Base-by-base conservation (phyloP, 2,888 invertebrate species). In the Mesorhabditis belari region DNA sequence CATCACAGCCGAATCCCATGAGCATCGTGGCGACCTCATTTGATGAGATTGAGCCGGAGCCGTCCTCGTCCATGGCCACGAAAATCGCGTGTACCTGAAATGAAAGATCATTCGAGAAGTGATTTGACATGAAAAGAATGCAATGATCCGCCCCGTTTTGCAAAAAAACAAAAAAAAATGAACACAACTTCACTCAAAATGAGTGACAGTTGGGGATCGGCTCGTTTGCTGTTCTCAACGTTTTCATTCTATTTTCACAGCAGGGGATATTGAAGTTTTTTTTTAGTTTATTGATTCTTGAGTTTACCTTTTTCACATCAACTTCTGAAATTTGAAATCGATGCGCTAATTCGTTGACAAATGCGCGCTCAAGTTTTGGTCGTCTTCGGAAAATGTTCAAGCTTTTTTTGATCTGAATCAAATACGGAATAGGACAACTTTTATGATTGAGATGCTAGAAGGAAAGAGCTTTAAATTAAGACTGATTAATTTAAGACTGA, bases 51-150 rank as follows among this genome's bases (percentile, higher is more conserved):
- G 73, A 71, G 4, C 73, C 73, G 0, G 71, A 71, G 6, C 66
- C 64, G 58, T 73, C 73, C 50, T 73, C 73, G 60, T 73, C 73
- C 73, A 73, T 73, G 12, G 71, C 57, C 52, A 71, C 63, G 67
- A 73, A 73, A 26, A 73, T 71, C 51, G 64, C 66, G 64, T 70
- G 70, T 21, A 73, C 70, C 71, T 71, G 57, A 55, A 50, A 51
- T 49, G 12, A 26, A 12, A 26, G 25, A 50, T 50, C n/a, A n/a
- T n/a, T n/a, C n/a, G n/a, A n/a, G n/a, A n/a, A n/a, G n/a, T n/a
- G n/a, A n/a, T n/a, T n/a, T n/a, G n/a, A n/a, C n/a, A n/a, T n/a
- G n/a, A n/a, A n/a, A n/a, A n/a, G n/a, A n/a, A n/a, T n/a, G n/a
- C n/a, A n/a, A n/a, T n/a, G n/a, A n/a, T n/a, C n/a, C n/a, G n/a